Base-by-base conservation (phyloP, 2,797 vertebrate species). In the Acipenser oxyrinchus region DNA sequence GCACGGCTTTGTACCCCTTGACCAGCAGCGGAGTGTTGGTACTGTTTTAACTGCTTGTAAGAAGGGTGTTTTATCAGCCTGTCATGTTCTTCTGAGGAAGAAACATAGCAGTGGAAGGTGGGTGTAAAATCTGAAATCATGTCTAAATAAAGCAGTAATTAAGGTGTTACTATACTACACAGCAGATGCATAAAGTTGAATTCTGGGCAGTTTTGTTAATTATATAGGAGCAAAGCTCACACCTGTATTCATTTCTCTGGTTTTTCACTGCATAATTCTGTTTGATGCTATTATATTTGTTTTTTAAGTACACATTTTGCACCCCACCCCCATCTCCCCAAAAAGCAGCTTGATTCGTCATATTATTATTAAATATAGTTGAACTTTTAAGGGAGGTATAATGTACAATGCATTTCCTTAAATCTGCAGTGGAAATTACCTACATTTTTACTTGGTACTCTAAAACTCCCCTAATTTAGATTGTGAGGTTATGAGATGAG, bases 1-100 rank as follows among this genome's bases (percentile, higher is more conserved):
- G 37, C 37, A 37, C 5, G 37, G 4, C 5, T 4, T 37, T 37
- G 5, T 4, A 37, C 37, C 23, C 23, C 23, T 37, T 37, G 2
- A 37, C 2, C 23, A 37, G 23, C 23, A 37, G 23, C 1, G 4
- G 2, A 37, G 23, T 37, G 23, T 37, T 37, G 23, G 23, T 2
- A 2, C 23, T 4, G 23, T 37, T 37, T 3, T 3, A 37, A 2
- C 37, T 37, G 37, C 37, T 37, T 37, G 81, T 73, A 60, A 55
- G 67, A 65, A 58, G 73, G 77, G 71, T 68, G 69, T 65, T 76
- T 73, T 69, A 37, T 37, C 37, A 37, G 68, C 70, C 71, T 65
- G 67, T 60, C 77, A 71, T 71, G 71, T 68, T 66, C 62, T 63
- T 64, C 53, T 15, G 9, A 52, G 63, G 51, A 52, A 64, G 9